Conservation (phyloP, 2,888 invertebrate species). For the Julus scanicus region DNA sequence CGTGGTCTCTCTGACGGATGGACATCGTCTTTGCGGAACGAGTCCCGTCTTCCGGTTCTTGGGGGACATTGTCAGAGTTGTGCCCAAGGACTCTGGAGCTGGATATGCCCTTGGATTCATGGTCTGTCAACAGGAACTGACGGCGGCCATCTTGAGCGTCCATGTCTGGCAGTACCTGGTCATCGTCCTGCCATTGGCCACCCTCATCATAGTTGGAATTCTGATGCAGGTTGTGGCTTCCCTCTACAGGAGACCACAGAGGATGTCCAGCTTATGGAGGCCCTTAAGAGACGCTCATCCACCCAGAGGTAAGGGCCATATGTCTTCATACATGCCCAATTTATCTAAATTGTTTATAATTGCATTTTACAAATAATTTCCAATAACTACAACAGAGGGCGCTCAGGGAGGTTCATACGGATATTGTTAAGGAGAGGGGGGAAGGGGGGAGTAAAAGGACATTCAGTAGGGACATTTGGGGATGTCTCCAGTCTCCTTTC, state of each 20-base stretch:
- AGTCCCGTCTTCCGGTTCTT: slow-evolving; percentile 58
- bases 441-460: too few species aligned
- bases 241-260: slow-evolving; percentile 62
- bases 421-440: too few species aligned
- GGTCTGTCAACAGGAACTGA: slow-evolving; percentile 55
- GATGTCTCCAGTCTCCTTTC: too few species aligned
- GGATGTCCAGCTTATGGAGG: too few species aligned
- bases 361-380: too few species aligned
- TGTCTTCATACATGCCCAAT: too few species aligned
- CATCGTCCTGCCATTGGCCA: slow-evolving; percentile 52
- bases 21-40: slow-evolving; percentile 2
- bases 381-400: too few species aligned
- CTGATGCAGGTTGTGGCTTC: neutral
- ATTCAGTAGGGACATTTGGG: too few species aligned
- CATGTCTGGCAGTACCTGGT: slow-evolving; percentile 57
- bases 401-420: too few species aligned
- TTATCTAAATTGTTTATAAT: too few species aligned
- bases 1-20: slow-evolving; percentile 56
- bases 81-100: neutral
- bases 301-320: too few species aligned
- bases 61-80: slow-evolving; percentile 52
- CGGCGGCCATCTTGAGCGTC: slow-evolving; percentile 41
- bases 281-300: too few species aligned
- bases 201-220: neutral
- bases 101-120: slow-evolving; percentile 50